Conservation (phyloP, 2,797 vertebrate genomes). For the Channa striata region DNA sequence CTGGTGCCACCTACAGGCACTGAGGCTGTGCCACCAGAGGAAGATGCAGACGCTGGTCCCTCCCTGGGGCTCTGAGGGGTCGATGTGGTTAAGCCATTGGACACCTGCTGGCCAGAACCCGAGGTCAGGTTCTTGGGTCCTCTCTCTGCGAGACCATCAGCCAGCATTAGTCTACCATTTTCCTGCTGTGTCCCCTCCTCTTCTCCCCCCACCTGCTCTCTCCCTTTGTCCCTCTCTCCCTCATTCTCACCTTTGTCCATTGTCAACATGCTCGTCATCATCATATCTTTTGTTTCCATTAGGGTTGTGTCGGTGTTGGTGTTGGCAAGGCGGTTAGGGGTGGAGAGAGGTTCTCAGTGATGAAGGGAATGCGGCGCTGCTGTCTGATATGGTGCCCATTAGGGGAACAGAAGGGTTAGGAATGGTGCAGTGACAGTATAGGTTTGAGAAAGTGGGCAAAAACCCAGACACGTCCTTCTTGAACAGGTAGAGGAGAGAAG, state of each 20-base stretch:
- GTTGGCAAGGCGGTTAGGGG: constrained; percentile 67
- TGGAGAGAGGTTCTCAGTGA: constrained; percentile 63
- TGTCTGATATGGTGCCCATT: constrained; percentile 84
- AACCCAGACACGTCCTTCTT: constrained; percentile 33
- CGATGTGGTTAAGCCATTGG: constrained; percentile 91
- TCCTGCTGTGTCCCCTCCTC: constrained; percentile 76
- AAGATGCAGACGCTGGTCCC: constrained; percentile 67
- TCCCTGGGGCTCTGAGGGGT: constrained; percentile 86
- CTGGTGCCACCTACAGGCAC: constrained; percentile 47
- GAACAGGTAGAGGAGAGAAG: constrained; percentile 39
- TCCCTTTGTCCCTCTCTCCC: constrained; percentile 69
- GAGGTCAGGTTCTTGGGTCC: constrained; percentile 75
- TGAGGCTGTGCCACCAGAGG: constrained; percentile 45
- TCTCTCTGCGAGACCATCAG: constrained; percentile 75
- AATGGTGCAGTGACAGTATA: constrained; percentile 6
- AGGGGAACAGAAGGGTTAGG: constrained; percentile 70
- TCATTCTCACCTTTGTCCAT: constrained; percentile 81
- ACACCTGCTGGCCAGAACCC: constrained; percentile 85
- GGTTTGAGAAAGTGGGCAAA: constrained; percentile 10
- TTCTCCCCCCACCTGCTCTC: constrained; percentile 65
- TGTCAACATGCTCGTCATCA: constrained; percentile 77
- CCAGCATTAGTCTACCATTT: constrained; percentile 84
- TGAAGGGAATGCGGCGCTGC: constrained; percentile 69
- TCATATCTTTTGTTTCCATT: constrained; percentile 90
- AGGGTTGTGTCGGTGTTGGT: constrained; percentile 52